These are phyloP conservation scores for Petrolisthes manimaculis DNA, from an alignment of 2,888 invertebrate species.

Conservation along the genomic window DNA sequence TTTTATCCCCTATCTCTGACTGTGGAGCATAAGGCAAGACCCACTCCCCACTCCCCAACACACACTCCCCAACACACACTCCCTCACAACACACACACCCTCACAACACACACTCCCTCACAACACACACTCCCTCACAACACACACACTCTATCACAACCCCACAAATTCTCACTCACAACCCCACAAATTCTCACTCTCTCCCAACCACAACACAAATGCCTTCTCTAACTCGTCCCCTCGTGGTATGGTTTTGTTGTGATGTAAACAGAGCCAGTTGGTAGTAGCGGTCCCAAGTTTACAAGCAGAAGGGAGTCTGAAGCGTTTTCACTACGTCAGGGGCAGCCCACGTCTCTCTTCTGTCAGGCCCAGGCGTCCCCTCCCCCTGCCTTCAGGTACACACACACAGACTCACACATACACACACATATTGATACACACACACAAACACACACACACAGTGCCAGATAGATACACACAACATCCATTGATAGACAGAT, in stretches of 20 bases:
- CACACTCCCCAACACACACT: not conserved
- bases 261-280: conserved; percentile 31
- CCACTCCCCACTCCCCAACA: not conserved
- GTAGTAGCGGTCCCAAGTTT: conserved; percentile 51
- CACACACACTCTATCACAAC: no score
- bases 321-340: conserved; percentile 35
- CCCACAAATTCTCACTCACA: no score
- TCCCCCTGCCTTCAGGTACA: conserved; percentile 48
- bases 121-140: no score
- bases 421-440: conserved; percentile 23
- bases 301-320: conserved; percentile 35
- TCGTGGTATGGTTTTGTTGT: not conserved
- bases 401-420: conserved; percentile 15
- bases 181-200: no score
- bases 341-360: conserved; percentile 43
- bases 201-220: no score
- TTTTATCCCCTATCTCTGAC: not conserved
- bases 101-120: not conserved
- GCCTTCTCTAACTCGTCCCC: no score
- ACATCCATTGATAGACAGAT: conserved; percentile 7
- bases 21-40: not conserved
- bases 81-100: not conserved
- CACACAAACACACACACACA: conserved; percentile 24
- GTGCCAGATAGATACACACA: conserved; percentile 6
- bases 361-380: conserved; percentile 63